Conservation (phyloP, 1,140 invertebrate species). For the Zaprionus vittiger region DNA sequence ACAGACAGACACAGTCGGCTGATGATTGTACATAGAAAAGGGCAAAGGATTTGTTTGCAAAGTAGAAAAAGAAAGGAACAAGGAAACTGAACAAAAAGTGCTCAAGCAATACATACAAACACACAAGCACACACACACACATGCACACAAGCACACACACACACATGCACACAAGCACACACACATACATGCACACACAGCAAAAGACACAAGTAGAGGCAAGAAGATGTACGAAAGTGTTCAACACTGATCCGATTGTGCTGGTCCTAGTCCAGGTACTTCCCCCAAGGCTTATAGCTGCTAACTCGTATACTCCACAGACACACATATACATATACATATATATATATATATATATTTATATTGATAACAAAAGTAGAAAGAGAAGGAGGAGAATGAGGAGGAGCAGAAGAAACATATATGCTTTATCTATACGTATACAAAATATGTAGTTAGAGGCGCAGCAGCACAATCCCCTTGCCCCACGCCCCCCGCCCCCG, state of each 20-base stretch:
- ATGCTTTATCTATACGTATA: conserved; percentile 49
- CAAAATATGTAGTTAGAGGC: conserved; percentile 35
- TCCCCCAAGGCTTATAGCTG: conserved; percentile 43
- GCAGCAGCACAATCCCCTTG: conserved; percentile 8
- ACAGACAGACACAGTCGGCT: conserved; percentile 26
- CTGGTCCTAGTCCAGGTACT: conserved; percentile 34
- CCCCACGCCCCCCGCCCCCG: background rate
- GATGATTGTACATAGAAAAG: conserved; percentile 58
- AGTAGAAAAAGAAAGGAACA: conserved; percentile 1
- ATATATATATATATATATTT: conserved; percentile 36
- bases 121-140: conserved; percentile 4
- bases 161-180: background rate
- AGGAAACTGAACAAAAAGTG: conserved; percentile 38
- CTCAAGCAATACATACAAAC: conserved; percentile 42
- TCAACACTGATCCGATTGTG: conserved; percentile 52
- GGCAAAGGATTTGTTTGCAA: conserved; percentile 16
- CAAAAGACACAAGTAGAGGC: conserved; percentile 34
- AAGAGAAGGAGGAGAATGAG: background rate
- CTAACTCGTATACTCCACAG: conserved; percentile 45
- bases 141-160: conserved; percentile 16
- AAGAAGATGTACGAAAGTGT: conserved; percentile 58
- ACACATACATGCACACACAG: conserved; percentile 10
- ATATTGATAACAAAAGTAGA: conserved; percentile 14
- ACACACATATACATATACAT: conserved; percentile 22
- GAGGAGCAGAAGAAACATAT: background rate